Percentiles rank a stretch among this genome's conserved stretches.
Conservation (phyloP, 2,113 vertebrate genomes). For the Myotis davidii region DNA sequence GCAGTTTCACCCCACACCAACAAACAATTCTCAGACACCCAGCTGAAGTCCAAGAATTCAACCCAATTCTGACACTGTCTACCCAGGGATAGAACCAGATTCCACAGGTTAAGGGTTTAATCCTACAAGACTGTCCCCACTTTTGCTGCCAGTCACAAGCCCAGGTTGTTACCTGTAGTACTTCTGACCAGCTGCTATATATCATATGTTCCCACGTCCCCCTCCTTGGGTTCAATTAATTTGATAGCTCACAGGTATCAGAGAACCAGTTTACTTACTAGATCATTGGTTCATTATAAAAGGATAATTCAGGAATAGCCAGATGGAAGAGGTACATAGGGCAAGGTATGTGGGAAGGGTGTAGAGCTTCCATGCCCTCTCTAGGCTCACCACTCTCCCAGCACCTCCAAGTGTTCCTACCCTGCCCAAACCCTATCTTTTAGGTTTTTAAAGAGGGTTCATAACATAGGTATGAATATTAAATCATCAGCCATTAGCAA, state of each 20-base stretch:
- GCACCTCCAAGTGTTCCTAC: not conserved
- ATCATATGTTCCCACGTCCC: not conserved
- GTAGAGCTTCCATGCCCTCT: not conserved
- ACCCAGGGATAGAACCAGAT: not conserved
- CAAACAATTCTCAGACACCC: not conserved
- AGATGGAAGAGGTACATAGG: not conserved
- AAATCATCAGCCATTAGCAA: not conserved
- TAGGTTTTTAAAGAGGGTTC: not conserved
- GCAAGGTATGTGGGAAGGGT: not conserved
- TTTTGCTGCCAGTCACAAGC: not conserved
- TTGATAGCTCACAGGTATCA: not conserved
- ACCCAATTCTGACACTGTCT: not conserved
- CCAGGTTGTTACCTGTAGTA: not conserved
- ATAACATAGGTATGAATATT: not conserved
- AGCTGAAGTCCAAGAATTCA: not conserved
- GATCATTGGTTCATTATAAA: not conserved
- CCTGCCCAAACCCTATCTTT: not conserved
- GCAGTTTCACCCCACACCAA: not conserved
- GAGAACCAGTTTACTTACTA: not conserved
- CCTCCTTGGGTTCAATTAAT: not conserved
- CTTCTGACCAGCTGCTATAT: not conserved
- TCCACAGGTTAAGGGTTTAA: not conserved
- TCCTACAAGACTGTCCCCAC: not conserved
- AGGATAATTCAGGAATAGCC: not conserved
- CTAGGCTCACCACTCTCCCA: not conserved